Evolutionary conservation across 1,140 invertebrate genomes (phyloP), one percentile per base, ranked within the genome.

Genomic region (Probaryconus sp.): DNA sequence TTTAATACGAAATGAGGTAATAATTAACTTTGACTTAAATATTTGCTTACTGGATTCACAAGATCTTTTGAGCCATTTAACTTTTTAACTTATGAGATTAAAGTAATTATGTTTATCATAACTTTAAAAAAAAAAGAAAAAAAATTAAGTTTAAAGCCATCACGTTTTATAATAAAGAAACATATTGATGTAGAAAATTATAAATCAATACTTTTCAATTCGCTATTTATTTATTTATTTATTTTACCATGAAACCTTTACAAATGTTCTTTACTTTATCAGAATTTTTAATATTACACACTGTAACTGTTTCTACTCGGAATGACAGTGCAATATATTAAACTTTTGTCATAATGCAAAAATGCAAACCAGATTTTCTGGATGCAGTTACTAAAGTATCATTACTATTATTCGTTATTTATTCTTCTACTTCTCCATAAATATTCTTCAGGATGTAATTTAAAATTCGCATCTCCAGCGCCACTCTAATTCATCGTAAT

Each of bases 381-480:
- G 21, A 24, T 24, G 5, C 5, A 1, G 11, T 47, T 13, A 1
- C 11, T 33, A 24, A 55, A 55, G 33, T 33, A 53, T 42, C 37
- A 35, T 33, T 35, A 51, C 31, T 18, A 17, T 47, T 45, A 42
- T 37, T 17, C 30, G 3, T 43, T 65, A 65, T 65, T 55, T 45
- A 55, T 55, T 45, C 16, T n/a, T 26, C 20, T 21, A 0, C 6
- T 1, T n/a, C 2, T 10, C 16, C 43, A 13, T 68, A 56, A 68
- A 68, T 68, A 58, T 58, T 68, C 64, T 50, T 68, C 30, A 18
- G 20, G 50, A 33, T 1, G 64, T 50, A 58, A 68, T 68, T 58
- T 18, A 11, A 56, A 68, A 42, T 48, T 1, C 33, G 11, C 14
- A 18, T 67, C 10, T 9, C 11, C 30, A 9, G 3, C 21, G 37